Conservation (phyloP, 2,113 vertebrate genomes). For the Hymenochirus boettgeri region DNA sequence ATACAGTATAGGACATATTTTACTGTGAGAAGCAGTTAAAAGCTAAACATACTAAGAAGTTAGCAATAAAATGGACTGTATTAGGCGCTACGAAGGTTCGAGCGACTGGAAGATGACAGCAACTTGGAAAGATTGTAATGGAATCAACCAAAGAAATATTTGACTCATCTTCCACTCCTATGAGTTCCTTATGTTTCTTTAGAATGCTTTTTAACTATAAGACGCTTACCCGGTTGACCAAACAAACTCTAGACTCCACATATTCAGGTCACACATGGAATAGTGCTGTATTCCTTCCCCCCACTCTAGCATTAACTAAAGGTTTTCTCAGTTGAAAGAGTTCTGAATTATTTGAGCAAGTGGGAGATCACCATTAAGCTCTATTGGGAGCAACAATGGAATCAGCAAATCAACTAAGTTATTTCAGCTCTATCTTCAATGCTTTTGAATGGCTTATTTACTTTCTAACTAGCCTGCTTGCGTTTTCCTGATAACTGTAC, state of each 20-base stretch:
- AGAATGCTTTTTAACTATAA: conserved; percentile 43
- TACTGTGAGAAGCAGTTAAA: too few species aligned
- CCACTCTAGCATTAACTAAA: conserved; percentile 43
- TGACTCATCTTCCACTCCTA: conserved; percentile 33
- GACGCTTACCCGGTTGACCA: conserved; percentile 38
- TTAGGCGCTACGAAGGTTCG: conserved; percentile 2
- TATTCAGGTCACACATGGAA: conserved; percentile 44
- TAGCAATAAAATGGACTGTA: background rate
- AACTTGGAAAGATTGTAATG: conserved; percentile 23
- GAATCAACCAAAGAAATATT: conserved; percentile 36
- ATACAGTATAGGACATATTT: too few species aligned
- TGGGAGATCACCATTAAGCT: conserved; percentile 43
- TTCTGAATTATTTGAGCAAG: conserved; percentile 41
- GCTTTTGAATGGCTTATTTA: conserved; percentile 44
- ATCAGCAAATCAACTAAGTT: conserved; percentile 44
- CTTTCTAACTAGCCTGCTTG: conserved; percentile 43
- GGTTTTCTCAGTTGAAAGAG: conserved; percentile 44
- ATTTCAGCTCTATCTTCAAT: conserved; percentile 43
- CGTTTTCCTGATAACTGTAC: conserved; percentile 42
- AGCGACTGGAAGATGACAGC: conserved; percentile 4
- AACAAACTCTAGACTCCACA: conserved; percentile 37
- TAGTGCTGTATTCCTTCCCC: conserved; percentile 40
- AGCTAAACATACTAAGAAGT: background rate
- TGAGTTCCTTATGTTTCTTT: conserved; percentile 38
- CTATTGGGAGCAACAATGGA: conserved; percentile 42